phyloP scores from a whole-genome alignment of 2,113 vertebrate species.

The Oxyruncus cristatus region DNA sequence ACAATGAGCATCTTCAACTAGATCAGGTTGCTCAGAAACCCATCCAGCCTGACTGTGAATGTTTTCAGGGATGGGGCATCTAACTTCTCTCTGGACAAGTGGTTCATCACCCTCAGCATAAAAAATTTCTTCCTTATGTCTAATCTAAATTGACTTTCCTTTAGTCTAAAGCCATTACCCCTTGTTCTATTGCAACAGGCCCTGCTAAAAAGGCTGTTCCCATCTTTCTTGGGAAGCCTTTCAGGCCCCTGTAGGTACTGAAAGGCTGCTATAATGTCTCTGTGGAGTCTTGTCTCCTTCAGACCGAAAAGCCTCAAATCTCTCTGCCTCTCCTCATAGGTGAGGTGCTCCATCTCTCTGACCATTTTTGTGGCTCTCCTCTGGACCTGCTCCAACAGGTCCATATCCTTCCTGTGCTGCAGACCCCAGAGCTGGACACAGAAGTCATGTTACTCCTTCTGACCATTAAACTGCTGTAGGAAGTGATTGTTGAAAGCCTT shows the following conservation, averaged over 20 bases:
- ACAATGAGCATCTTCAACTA: neutral
- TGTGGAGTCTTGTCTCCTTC: neutral
- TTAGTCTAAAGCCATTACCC: neutral
- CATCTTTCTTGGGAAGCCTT: neutral
- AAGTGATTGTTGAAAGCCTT: neutral
- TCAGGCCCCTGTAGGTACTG: neutral
- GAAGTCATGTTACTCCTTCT: neutral
- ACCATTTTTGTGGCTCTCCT: neutral
- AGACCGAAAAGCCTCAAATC: neutral
- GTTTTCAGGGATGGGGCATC: neutral
- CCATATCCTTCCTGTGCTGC: neutral
- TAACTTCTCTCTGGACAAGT: neutral
- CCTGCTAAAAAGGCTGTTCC: neutral
- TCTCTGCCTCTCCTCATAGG: neutral
- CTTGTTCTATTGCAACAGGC: neutral
- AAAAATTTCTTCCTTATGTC: neutral
- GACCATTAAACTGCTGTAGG: neutral
- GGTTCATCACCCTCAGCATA: neutral
- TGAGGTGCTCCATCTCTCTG: neutral
- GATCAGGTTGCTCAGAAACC: neutral
- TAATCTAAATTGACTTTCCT: neutral
- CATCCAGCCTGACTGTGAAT: neutral
- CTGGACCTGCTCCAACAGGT: neutral
- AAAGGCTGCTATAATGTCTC: neutral
- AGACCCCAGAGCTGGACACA: neutral